Base-by-base conservation (phyloP, 2,797 vertebrate species). In the Sebastes matsubarae region DNA sequence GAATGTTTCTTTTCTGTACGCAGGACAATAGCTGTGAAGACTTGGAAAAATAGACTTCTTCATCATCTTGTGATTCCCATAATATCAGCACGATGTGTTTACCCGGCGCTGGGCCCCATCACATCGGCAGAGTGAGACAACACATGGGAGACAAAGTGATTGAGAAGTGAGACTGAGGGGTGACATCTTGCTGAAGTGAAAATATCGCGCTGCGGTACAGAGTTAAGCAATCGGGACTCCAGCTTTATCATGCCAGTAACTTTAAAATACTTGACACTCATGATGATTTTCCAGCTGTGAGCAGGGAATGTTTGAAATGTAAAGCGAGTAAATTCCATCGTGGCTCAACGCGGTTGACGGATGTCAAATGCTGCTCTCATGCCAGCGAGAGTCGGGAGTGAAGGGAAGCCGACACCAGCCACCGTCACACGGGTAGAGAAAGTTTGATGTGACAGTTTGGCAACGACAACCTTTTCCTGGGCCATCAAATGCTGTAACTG, bases 331-430 rank as follows among this genome's bases (percentile, higher is more conserved):
- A 86, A 85, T 84, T 78, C 84, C 82, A 29, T 50, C 6, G 46
- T 71, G 85, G 85, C 77, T 78, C 77, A 71, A 80, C 70, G 9
- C 12, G n/a, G 77, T 14, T 85, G 89, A 90, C 38, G 80, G 81
- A 84, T 87, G 88, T 84, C 88, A 87, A 74, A 79, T 16, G 6
- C 24, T 32, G 36, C 79, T 86, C 54, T 79, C 69, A 78, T 80
- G 74, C 66, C 66, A 46, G 18, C 30, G 65, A 86, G 73, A 87
- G 71, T 73, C 34, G 20, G 64, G 25, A 83, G 72, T n/a, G 61
- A 73, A 67, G 74, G 38, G 50, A 42, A 87, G 13, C 20, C 36
- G 30, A 72, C 57, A 70, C 38, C 59, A 85, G 74, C 68, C 73
- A 2, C 64, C 29, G 11, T 72, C 59, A 54, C 27, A n/a, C 11